phyloP scores from a whole-genome alignment of 2,113 vertebrate species.

The Hyaena hyaena region DNA sequence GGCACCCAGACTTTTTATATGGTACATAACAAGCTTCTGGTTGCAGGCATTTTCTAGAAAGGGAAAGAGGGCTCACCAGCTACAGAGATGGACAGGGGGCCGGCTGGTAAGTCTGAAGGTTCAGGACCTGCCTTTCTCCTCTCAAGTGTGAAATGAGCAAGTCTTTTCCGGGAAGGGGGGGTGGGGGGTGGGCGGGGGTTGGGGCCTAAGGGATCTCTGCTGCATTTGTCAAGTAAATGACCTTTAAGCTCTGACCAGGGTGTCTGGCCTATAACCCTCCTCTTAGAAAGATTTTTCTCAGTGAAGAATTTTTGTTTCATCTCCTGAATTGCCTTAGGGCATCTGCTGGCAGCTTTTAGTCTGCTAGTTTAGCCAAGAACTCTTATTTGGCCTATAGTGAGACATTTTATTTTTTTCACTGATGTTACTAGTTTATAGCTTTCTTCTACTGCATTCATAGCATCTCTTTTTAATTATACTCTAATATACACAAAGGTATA shows the following conservation, averaged over 20 bases:
- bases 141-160: neutral
- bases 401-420: neutral
- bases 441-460: neutral
- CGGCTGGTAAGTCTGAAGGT: fast-evolving
- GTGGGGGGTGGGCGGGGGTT: neutral
- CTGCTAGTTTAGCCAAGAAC: neutral
- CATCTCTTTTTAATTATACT: neutral
- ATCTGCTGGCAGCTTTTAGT: constrained; percentile 48
- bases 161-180: neutral
- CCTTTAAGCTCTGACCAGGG: constrained; percentile 53
- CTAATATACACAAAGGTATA: neutral
- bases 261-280: neutral
- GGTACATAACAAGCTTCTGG: fast-evolving
- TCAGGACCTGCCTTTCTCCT: neutral
- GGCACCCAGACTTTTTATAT: neutral
- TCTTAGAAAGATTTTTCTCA: constrained; percentile 46
- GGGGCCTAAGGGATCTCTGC: neutral
- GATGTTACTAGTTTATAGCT: neutral
- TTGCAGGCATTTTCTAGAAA: neutral
- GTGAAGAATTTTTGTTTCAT: constrained; percentile 60
- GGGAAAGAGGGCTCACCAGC: fast-evolving
- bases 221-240: constrained; percentile 31
- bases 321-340: constrained; percentile 34
- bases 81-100: fast-evolving
- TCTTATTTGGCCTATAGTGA: neutral